Evolutionary conservation across 2,113 vertebrate species (phyloP).

Genomic region (Grammomys dolichurus): DNA sequence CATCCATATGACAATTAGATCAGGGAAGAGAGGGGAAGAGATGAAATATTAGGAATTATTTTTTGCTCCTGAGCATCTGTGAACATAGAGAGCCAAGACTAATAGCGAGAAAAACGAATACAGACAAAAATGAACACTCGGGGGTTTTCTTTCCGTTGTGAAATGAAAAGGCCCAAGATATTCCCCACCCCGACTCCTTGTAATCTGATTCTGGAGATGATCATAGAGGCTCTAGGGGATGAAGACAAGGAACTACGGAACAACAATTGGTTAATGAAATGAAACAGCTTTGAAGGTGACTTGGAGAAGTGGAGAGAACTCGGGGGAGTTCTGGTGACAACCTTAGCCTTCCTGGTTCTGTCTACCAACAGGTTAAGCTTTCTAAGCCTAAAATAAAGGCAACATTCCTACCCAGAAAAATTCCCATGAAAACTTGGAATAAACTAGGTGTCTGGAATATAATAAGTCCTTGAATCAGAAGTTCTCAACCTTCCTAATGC

Average conservation of each 20-base stretch:
- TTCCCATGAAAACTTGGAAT: conserved; percentile 45
- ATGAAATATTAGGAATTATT: background rate
- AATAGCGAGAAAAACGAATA: background rate
- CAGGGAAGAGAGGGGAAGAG: background rate
- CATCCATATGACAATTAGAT: conserved; percentile 22
- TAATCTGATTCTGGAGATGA: background rate
- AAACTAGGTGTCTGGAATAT: background rate
- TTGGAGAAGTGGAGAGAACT: background rate
- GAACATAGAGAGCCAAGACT: background rate
- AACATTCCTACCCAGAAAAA: background rate
- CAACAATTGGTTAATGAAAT: conserved; percentile 9
- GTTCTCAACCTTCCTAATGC: background rate
- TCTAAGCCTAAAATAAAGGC: background rate
- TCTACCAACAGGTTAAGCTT: background rate
- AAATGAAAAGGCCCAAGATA: background rate
- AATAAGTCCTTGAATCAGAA: background rate
- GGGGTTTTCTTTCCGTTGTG: background rate
- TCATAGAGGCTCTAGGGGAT: background rate
- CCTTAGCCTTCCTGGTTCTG: background rate
- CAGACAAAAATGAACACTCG: background rate
- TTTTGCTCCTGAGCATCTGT: background rate
- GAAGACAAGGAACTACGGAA: background rate
- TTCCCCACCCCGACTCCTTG: background rate
- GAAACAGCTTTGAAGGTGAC: background rate
- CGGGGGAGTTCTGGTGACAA: background rate